Evolutionary conservation across 2,797 vertebrate species (phyloP).

Genomic region (Syngnathus rostellatus): DNA sequence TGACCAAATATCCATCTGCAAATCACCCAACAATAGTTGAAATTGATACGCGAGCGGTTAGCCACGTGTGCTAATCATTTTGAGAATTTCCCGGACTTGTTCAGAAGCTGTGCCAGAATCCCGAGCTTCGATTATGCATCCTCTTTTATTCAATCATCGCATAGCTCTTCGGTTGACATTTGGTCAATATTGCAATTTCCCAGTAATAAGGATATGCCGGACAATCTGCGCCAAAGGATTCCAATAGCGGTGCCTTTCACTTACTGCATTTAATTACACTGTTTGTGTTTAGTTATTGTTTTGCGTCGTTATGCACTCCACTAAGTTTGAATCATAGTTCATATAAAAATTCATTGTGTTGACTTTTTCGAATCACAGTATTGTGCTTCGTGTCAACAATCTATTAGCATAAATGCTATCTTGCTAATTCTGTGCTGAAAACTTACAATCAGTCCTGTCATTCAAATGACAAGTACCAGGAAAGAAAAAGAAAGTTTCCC

Average conservation of each 20-base stretch:
- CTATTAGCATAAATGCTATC: too few relatives aligned
- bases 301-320: conserved; percentile 7
- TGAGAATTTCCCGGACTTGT: conserved; percentile 68
- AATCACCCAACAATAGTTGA: background rate
- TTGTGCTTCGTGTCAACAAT: too few relatives aligned
- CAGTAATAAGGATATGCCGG: conserved; percentile 84
- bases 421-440: too few relatives aligned
- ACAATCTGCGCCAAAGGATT: conserved; percentile 79
- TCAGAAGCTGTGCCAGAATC: conserved; percentile 68
- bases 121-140: conserved; percentile 81
- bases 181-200: conserved; percentile 95
- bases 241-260: conserved; percentile 80
- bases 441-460: too few relatives aligned
- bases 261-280: conserved; percentile 65
- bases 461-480: background rate
- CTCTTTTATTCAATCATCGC: conserved; percentile 86
- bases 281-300: conserved; percentile 5
- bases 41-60: background rate
- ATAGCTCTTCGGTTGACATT: conserved; percentile 77
- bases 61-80: conserved; percentile 39
- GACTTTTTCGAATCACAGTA: too few relatives aligned
- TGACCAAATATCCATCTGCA: conserved; percentile 8
- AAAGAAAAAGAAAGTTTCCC: background rate
- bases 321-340: background rate
- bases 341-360: background rate